phyloP scores from a whole-genome alignment of 2,113 vertebrate species.

The Campylomormyrus tamandua region DNA sequence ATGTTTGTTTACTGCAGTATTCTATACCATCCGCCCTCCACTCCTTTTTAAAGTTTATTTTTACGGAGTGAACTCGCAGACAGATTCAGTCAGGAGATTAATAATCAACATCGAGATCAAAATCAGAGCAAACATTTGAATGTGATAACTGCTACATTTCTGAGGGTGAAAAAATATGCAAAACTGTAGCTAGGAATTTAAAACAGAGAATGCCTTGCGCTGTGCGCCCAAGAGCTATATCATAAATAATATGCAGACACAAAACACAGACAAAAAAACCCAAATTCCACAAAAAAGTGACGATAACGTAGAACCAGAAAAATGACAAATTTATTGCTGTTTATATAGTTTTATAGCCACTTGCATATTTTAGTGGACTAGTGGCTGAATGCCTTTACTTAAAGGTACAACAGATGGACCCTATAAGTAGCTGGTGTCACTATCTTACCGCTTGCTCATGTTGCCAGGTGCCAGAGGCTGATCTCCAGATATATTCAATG shows the following conservation, averaged over 20 bases:
- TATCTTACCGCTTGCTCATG: neutral
- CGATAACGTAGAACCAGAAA: neutral
- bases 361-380: neutral
- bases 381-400: neutral
- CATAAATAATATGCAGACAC: neutral
- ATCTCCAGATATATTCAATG: neutral
- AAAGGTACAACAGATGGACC: neutral
- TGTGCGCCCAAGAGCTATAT: neutral
- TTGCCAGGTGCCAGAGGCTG: neutral
- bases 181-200: neutral
- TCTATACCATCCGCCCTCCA: neutral
- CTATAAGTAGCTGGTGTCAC: neutral
- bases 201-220: neutral
- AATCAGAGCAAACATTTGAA: neutral
- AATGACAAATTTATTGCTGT: neutral
- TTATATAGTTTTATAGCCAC: neutral
- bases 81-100: neutral
- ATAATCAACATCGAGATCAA: neutral
- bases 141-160: neutral
- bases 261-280: neutral
- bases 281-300: neutral
- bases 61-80: neutral
- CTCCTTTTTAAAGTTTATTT: neutral
- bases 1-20: slow-evolving; percentile 20
- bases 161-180: neutral